Conservation (phyloP, 1,140 invertebrate genomes). For the Elymnias hypermnestra region DNA sequence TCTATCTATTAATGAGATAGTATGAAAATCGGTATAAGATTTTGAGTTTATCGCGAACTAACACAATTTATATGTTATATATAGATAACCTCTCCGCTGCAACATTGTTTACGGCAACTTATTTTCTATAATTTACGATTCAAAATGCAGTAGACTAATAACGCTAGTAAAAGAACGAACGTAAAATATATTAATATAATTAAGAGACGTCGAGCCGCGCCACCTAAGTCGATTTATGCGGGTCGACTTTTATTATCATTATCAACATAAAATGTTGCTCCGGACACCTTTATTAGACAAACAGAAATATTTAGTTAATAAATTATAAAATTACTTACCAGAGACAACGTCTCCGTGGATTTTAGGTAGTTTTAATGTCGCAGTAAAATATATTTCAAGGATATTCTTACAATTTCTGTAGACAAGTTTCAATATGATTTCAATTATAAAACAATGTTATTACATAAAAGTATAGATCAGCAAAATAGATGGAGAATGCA, state of each 20-base stretch:
- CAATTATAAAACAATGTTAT: too few species aligned
- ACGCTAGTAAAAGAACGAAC: background rate
- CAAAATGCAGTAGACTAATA: slow-evolving; percentile 1
- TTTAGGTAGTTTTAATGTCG: too few species aligned
- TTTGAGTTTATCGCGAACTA: background rate
- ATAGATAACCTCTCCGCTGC: too few species aligned
- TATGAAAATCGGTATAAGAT: too few species aligned
- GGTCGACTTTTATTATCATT: slow-evolving; percentile 3
- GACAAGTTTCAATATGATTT: too few species aligned
- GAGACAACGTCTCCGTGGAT: too few species aligned
- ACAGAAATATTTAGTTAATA: slow-evolving; percentile 5
- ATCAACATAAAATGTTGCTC: slow-evolving; percentile 3
- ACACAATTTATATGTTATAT: too few species aligned
- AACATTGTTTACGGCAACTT: slow-evolving; percentile 2
- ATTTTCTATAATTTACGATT: background rate
- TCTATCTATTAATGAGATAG: too few species aligned
- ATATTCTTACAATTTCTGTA: too few species aligned
- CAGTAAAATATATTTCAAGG: too few species aligned
- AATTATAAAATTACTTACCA: slow-evolving; percentile 6
- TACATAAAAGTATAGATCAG: too few species aligned
- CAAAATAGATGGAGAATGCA: too few species aligned
- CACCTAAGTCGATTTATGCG: slow-evolving; percentile 7
- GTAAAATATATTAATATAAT: slow-evolving; percentile 5
- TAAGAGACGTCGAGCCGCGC: background rate
- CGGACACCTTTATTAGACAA: slow-evolving; percentile 7